These are phyloP conservation scores for Periophthalmus modestus DNA, from an alignment of 2,113 vertebrate species.

Conservation along the genomic window DNA sequence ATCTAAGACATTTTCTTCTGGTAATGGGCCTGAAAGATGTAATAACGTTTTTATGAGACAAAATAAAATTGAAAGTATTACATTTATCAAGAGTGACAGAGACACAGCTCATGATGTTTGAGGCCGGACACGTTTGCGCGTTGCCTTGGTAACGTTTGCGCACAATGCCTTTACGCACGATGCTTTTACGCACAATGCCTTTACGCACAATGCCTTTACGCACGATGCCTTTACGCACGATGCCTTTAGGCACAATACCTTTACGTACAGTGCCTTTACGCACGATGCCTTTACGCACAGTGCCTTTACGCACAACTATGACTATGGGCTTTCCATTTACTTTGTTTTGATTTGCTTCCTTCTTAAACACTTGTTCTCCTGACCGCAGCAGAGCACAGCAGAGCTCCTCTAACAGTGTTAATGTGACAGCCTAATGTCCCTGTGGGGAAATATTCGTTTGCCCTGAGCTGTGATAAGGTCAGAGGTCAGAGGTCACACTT, in stretches of 20 bases:
- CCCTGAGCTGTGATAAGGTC: constrained; percentile 65
- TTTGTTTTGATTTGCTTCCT: background rate
- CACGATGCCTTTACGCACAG: no score
- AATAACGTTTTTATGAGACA: no score
- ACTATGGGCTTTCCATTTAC: background rate
- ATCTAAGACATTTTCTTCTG: no score
- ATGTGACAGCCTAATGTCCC: constrained; percentile 64
- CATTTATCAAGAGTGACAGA: background rate
- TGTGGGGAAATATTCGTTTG: constrained; percentile 59
- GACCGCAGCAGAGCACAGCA: no score
- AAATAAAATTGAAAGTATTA: background rate
- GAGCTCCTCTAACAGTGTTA: constrained; percentile 33
- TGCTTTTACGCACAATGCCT: no score
- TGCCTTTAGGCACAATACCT: no score
- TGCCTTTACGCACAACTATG: background rate
- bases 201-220: no score
- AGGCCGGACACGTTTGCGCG: background rate
- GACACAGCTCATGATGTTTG: background rate
- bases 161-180: background rate
- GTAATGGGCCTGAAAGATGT: no score
- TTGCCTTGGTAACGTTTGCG: background rate
- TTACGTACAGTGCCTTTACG: no score
- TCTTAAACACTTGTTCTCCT: background rate
- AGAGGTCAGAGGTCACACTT: constrained; percentile 69
- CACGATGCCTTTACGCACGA: no score